Conservation (phyloP, 1,140 invertebrate genomes). For the Heliconius hewitsoni region DNA sequence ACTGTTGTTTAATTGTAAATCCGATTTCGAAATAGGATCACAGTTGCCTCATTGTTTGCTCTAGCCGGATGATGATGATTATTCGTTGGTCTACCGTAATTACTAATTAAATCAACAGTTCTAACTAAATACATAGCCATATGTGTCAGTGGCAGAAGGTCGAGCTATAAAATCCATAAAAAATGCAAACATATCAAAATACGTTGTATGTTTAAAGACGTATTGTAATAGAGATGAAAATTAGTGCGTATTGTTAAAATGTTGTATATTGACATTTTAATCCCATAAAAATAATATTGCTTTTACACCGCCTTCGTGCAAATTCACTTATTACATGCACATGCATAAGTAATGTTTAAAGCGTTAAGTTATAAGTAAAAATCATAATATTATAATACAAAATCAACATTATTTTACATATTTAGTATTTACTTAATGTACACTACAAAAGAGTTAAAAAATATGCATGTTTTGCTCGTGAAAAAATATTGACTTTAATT, state of each 20-base stretch:
- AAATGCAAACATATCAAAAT: not conserved
- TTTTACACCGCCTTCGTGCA: too few relatives aligned
- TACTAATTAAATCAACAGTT: slow-evolving; percentile 27
- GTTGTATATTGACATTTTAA: not conserved
- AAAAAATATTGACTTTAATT: too few relatives aligned
- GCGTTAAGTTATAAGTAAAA: too few relatives aligned
- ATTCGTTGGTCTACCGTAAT: slow-evolving; percentile 52
- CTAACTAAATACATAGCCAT: not conserved
- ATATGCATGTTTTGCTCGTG: too few relatives aligned
- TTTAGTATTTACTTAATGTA: too few relatives aligned
- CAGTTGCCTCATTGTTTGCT: slow-evolving; percentile 50
- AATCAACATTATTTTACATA: too few relatives aligned
- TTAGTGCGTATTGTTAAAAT: not conserved
- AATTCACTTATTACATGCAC: too few relatives aligned
- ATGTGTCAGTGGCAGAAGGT: not conserved
- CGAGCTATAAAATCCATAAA: not conserved
- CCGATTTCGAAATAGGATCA: slow-evolving; percentile 61
- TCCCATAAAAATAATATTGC: too few relatives aligned
- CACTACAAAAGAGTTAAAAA: too few relatives aligned
- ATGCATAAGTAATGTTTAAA: too few relatives aligned
- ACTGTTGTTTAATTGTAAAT: slow-evolving; percentile 58
- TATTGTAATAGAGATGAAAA: slow-evolving; percentile 24
- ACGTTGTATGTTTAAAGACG: not conserved
- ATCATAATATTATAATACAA: too few relatives aligned
- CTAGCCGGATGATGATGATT: slow-evolving; percentile 61